Conservation (phyloP, 2,888 invertebrate species). For the Lepas anatifera region DNA sequence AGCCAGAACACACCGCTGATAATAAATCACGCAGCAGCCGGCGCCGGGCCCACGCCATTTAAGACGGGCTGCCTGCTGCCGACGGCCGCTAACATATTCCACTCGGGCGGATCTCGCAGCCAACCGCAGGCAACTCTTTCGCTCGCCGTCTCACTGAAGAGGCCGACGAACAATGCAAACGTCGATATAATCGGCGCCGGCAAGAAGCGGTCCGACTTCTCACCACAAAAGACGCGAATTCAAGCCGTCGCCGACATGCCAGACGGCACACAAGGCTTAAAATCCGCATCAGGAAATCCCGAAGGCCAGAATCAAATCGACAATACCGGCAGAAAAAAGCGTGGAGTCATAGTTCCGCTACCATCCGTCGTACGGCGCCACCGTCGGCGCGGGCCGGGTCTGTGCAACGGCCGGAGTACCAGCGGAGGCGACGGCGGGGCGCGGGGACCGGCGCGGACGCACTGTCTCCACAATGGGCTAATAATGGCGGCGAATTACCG, state of each 20-base stretch:
- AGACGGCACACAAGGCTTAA: background rate
- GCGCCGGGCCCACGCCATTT: background rate
- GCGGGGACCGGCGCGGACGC: background rate
- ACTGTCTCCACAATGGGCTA: background rate
- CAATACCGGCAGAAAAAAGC: background rate
- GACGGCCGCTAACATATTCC: background rate
- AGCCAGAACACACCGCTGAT: no score
- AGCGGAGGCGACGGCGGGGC: background rate
- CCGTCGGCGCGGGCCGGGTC: background rate
- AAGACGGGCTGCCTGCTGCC: background rate
- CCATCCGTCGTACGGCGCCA: background rate
- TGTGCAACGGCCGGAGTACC: background rate
- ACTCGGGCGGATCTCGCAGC: background rate
- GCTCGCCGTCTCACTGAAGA: background rate
- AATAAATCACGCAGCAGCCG: no score
- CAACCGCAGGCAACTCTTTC: background rate
- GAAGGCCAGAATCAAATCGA: background rate
- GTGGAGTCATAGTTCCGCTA: background rate
- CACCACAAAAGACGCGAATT: background rate
- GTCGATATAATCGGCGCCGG: background rate
- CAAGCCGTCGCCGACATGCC: background rate
- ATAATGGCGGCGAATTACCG: conserved; percentile 10
- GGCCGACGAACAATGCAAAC: background rate
- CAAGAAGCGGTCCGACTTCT: background rate
- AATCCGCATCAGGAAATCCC: background rate